A percentile compares a stretch with the other conserved stretches of the same genome.
These are phyloP conservation scores for Mesaphorura yosii DNA, from an alignment of 1,140 invertebrate species.

Conservation along the genomic window DNA sequence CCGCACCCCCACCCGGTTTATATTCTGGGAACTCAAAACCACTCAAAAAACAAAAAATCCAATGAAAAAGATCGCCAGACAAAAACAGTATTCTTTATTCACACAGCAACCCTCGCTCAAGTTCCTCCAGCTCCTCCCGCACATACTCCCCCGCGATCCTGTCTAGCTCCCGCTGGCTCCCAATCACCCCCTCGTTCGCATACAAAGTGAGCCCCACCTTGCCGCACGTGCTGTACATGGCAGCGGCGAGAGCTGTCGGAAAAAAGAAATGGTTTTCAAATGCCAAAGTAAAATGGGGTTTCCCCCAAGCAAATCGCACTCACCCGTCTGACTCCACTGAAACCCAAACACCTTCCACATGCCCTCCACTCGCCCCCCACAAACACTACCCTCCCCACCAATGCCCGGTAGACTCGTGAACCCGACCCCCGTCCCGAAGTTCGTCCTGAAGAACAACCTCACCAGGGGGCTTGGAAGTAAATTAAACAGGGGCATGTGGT, in stretches of 20 bases:
- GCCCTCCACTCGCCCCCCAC: constrained; percentile 13
- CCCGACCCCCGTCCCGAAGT: constrained; percentile 28
- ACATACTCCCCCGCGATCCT: constrained; percentile 18
- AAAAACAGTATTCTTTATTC: too few relatives aligned
- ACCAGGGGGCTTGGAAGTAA: constrained; percentile 16
- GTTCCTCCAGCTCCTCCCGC: constrained; percentile 18
- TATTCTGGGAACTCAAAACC: too few relatives aligned
- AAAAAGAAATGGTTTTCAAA: constrained; percentile 5
- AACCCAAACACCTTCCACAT: constrained; percentile 30
- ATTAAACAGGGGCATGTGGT: constrained; percentile 25
- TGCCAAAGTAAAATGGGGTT: neutral
- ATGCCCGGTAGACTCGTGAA: constrained; percentile 26
- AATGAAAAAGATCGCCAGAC: too few relatives aligned
- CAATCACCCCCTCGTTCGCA: constrained; percentile 24
- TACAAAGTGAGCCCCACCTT: constrained; percentile 19
- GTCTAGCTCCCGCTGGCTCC: constrained; percentile 20
- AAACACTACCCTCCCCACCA: constrained; percentile 17
- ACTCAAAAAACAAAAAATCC: too few relatives aligned
- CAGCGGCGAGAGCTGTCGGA: constrained; percentile 20
- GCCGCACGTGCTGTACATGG: constrained; percentile 24
- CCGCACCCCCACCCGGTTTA: too few relatives aligned
- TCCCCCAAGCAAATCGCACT: neutral
- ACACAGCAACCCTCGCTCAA: too few relatives aligned
- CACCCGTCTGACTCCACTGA: constrained; percentile 29
- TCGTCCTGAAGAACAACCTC: constrained; percentile 23